A percentile compares a stretch with the other conserved stretches of the same genome.
These are phyloP conservation scores for Gadus chalcogrammus DNA, from an alignment of 2,113 vertebrate genomes.

Conservation along the genomic window DNA sequence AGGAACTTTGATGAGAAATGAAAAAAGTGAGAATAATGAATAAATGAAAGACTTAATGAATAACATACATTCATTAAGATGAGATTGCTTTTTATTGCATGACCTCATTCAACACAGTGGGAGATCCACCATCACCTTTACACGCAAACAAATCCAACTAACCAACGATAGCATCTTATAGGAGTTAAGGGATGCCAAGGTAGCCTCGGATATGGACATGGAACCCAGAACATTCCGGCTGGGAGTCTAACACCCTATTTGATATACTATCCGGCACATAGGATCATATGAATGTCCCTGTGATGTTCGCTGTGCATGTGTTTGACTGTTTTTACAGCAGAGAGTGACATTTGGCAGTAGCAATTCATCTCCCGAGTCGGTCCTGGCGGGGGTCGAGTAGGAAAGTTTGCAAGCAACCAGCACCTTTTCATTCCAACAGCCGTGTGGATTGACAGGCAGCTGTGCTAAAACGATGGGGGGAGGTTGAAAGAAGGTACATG, in stretches of 20 bases:
- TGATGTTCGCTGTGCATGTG: conserved; percentile 41
- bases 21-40: no score
- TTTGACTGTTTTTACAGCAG: conserved; percentile 49
- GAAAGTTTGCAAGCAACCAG: not conserved
- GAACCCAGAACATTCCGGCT: not conserved
- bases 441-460: conserved; percentile 17
- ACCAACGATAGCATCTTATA: no score
- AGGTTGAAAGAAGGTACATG: not conserved
- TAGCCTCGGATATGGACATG: no score
- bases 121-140: no score
- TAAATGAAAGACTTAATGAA: no score
- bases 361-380: conserved; percentile 48
- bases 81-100: no score
- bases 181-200: no score
- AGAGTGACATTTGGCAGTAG: conserved; percentile 61
- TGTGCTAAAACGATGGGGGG: conserved; percentile 8
- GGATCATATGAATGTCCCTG: conserved; percentile 22
- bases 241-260: not conserved
- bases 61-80: no score
- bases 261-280: not conserved
- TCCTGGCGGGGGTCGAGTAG: not conserved
- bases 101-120: no score
- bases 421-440: conserved; percentile 35
- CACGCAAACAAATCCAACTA: no score
- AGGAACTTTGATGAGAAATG: no score